Base-by-base conservation (phyloP, 2,113 vertebrate genomes). In the Gymnobelideus leadbeateri region DNA sequence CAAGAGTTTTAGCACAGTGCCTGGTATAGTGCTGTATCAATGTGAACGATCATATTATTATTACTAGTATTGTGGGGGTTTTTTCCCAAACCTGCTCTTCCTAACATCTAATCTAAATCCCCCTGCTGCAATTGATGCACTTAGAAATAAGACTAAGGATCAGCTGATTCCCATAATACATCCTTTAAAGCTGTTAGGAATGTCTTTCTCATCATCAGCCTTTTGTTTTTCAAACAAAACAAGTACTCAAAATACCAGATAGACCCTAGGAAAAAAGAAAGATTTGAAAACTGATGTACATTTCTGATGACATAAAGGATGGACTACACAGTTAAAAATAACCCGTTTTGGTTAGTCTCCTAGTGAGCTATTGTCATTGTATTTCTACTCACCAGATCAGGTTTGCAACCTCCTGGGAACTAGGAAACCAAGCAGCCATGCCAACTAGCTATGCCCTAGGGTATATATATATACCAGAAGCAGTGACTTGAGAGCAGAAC, bases 251-350 rank as follows among this genome's bases (percentile, higher is more conserved):
- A 91, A n/a, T 84, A 94, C 37, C 53, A 90, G 84, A 94, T 89
- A 43, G 93, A 51, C 7, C 90, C n/a, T 46, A 91, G 8, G 51
- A 52, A 95, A 94, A 37, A 92, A 97, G 6, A n/a, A 94, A 93
- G 26, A 93, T 54, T 94, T 89, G 90, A 89, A 96, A 92, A 37
- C 14, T 92, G 53, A 97, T 92, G 92, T 53, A 90, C 89, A 91
- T 50, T 93, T 92, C 94, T 95, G 94, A 89, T 93, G 95, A 95
- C 92, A 95, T 2, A 93, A 91, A 23, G 23, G 16, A 50, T 90
- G 51, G 61, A 84, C 91, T 31, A 92, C 84, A 90, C 0, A 3
- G 31, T 94, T 97, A 95, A 97, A 97, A 95, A 95, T 92, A 94
- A 54, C 52, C 14, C 47, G 5, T 51, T 52, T 50, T 37, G 92